Base-by-base conservation (phyloP, 2,888 invertebrate genomes). In the Rhingia campestris region DNA sequence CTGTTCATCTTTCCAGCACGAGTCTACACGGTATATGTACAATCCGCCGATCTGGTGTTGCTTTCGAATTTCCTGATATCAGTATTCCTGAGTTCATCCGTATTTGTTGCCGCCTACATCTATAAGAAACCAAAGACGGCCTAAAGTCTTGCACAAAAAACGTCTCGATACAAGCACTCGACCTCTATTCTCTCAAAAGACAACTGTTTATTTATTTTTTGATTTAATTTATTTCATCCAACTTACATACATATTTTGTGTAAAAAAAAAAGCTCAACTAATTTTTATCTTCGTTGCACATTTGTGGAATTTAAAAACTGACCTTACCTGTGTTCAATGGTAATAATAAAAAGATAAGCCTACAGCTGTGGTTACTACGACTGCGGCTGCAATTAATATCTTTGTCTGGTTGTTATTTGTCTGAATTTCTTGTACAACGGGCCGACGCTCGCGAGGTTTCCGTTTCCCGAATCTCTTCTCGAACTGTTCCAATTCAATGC, bases 21-120 rank as follows among this genome's bases (percentile, higher is more conserved):
- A 69, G 93, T 97, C 35, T 96, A 95, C 89, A 97, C 97, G 0
- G 95, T 96, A 69, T 94, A 93, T 88, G 92, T 97, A 89, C 96
- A 96, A 89, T 96, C 97, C 0, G 94, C 93, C 2, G 97, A 97
- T 90, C 86, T 92, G 37, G 93, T 95, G 86, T 91, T 97, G 14
- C 91, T 97, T 79, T 90, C 93, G 2, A 97, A 97, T 91, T 96
- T 96, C 89, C 89, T 92, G 4, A 93, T 96, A 79, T 96, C 96
- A 4, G 93, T 95, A 0, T 69, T 93, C 5, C 92, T 97, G 32
- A 97, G 97, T 88, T 91, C 93, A 0, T 93, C 94, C 4, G 94
- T 97, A 0, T 94, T 96, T 89, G 86, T 92, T 5, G 94, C 95
- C n/a, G 95, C 96, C 0, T 91, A 95, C 66, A 93, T 94, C 87